phyloP scores from a whole-genome alignment of 2,113 vertebrate species.

The Semnopithecus entellus region DNA sequence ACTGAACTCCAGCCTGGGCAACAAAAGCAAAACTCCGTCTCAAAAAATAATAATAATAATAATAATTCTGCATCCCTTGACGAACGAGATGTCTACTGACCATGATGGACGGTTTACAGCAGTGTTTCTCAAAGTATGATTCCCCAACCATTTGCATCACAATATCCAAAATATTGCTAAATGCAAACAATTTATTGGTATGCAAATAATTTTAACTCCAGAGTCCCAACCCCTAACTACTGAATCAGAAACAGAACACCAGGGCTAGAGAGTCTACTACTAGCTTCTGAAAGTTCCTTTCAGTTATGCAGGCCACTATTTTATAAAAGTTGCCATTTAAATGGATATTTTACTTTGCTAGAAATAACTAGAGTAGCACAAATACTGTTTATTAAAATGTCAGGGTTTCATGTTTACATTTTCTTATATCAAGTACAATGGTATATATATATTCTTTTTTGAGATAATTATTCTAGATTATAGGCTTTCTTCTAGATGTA shows the following conservation, averaged over 20 bases:
- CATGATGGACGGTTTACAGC: background rate
- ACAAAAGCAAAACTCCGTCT: no score
- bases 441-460: background rate
- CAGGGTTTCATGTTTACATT: constrained; percentile 9
- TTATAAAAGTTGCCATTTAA: background rate
- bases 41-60: no score
- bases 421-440: background rate
- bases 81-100: background rate
- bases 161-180: constrained; percentile 4
- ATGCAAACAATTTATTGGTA: background rate
- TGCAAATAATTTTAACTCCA: background rate
- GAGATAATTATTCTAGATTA: constrained; percentile 45
- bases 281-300: background rate
- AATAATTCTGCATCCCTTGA: background rate
- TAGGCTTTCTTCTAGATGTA: constrained; percentile 66
- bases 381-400: background rate
- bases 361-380: background rate
- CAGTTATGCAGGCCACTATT: background rate
- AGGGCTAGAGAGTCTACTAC: background rate
- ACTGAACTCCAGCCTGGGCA: no score
- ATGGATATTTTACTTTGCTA: background rate
- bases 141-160: background rate
- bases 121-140: background rate
- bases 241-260: background rate
- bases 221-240: background rate